A percentile compares a stretch with the other conserved stretches of the same genome.
Conservation (phyloP, 2,797 vertebrate genomes). For the Sebastes hubbsi region DNA sequence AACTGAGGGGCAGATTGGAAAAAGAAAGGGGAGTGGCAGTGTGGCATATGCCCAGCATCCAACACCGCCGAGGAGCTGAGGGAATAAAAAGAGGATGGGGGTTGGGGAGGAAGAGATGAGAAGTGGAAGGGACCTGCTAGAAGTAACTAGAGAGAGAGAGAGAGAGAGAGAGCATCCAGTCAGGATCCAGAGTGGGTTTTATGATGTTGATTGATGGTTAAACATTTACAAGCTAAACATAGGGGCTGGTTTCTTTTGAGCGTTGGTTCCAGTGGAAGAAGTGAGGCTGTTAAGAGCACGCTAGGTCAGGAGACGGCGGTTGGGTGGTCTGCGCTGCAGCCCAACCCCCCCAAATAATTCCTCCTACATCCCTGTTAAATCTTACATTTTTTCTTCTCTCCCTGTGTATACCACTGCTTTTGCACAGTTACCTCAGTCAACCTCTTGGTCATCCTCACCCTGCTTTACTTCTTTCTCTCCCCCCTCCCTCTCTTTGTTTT, state of each 20-base stretch:
- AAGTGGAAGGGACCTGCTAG: conserved; percentile 37
- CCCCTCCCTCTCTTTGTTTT: conserved; percentile 47
- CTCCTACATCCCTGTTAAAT: conserved; percentile 5
- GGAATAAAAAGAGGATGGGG: conserved; percentile 45
- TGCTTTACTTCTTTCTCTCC: not conserved
- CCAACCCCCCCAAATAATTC: not conserved
- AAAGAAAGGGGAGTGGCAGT: conserved; percentile 75
- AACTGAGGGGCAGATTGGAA: conserved; percentile 73
- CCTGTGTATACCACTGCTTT: not conserved
- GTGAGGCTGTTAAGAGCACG: conserved; percentile 52
- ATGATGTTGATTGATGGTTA: conserved; percentile 82
- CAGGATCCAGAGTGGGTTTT: conserved; percentile 66
- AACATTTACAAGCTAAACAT: conserved; percentile 82
- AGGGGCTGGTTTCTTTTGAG: conserved; percentile 57
- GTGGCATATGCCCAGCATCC: conserved; percentile 79
- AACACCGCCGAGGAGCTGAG: conserved; percentile 42
- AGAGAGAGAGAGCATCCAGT: conserved; percentile 48
- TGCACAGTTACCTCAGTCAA: conserved; percentile 11
- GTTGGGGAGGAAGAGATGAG: conserved; percentile 42
- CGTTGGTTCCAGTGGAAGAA: conserved; percentile 65
- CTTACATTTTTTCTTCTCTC: not conserved
- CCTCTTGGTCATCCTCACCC: conserved; percentile 27
- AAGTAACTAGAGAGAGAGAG: conserved; percentile 31
- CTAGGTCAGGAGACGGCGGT: conserved; percentile 26
- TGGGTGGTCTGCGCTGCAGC: conserved; percentile 60